Base-by-base conservation (phyloP, 2,888 invertebrate species). In the Drosophila buzzatii region DNA sequence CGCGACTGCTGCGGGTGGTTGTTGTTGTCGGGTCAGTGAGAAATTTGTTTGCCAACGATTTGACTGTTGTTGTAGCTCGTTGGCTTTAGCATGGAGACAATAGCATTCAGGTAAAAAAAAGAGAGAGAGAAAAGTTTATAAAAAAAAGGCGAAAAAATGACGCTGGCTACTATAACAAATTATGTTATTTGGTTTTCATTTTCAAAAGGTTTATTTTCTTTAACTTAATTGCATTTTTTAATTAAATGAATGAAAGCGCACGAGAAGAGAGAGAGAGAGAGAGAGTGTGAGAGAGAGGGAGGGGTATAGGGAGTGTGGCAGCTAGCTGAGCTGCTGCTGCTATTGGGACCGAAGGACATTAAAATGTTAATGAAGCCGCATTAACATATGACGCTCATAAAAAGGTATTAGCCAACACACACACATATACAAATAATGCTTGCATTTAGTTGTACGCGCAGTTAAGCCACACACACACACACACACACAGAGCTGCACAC, bases 311-410 rank as follows among this genome's bases (percentile, higher is more conserved):
- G 20, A 3, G 27, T 20, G 52, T 16, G 20, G 3, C 0, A 37
- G n/a, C 16, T 20, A 37, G 23, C 27, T 18, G 16, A 20, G 64
- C 45, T 41, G 52, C 20, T 77, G 42, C 61, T 77, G 39, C 61
- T 62, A 76, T 76, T 81, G 79, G 70, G 69, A 63, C 68, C 75
- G 67, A 62, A 67, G 49, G 71, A 73, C 91, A 84, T 86, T 86
- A 86, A 89, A 90, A 86, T 90, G 91, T 90, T 89, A 86, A 86
- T 86, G 88, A 90, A 85, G 90, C 79, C 79, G 73, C 85, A 86
- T 86, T 90, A 86, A 86, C 91, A 86, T 86, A 90, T 90, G 86
- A 88, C 78, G 74, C 64, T 77, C 91, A 88, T 86, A 85, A 90
- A 88, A 79, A 89, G 89, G 90, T 81, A 90, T 86, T 90, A 90